These are phyloP conservation scores for Drosophila bifasciata DNA, from an alignment of 1,140 invertebrate species.

Conservation along the genomic window DNA sequence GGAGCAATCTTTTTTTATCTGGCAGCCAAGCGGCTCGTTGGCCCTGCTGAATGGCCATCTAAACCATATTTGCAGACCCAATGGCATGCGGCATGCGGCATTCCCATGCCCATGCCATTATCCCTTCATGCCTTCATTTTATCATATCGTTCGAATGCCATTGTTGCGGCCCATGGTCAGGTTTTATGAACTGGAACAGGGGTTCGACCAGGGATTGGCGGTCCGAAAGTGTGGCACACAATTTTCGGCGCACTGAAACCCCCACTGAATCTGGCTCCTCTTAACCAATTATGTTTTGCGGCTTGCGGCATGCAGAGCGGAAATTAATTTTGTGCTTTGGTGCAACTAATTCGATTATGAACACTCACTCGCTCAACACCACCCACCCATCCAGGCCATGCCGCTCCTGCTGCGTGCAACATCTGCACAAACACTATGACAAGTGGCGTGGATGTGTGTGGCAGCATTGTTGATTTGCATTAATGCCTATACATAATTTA, in stretches of 20 bases:
- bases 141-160: slow-evolving; percentile 51
- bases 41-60: slow-evolving; percentile 2
- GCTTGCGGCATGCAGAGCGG: slow-evolving; percentile 59
- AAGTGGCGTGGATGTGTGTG: slow-evolving; percentile 16
- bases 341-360: slow-evolving; percentile 80
- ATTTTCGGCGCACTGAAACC: slow-evolving; percentile 30
- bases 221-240: slow-evolving; percentile 11
- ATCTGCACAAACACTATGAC: slow-evolving; percentile 35
- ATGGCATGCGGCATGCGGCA: slow-evolving; percentile 35
- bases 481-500: slow-evolving; percentile 52
- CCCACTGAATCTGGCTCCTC: slow-evolving; percentile 7
- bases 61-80: slow-evolving; percentile 23
- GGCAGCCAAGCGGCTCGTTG: slow-evolving; percentile 23
- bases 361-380: slow-evolving; percentile 2
- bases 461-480: slow-evolving; percentile 41
- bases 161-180: slow-evolving; percentile 15
- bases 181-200: slow-evolving; percentile 57
- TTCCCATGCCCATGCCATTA: slow-evolving; percentile 42
- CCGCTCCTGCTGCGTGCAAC: slow-evolving; percentile 40
- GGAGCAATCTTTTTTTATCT: slow-evolving; percentile 60
- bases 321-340: slow-evolving; percentile 79
- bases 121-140: slow-evolving; percentile 51
- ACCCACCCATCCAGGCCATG: background rate
- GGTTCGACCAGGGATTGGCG: background rate
- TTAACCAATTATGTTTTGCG: slow-evolving; percentile 42